phyloP scores from a whole-genome alignment of 2,888 invertebrate species.

The Xestobium rufovillosum region DNA sequence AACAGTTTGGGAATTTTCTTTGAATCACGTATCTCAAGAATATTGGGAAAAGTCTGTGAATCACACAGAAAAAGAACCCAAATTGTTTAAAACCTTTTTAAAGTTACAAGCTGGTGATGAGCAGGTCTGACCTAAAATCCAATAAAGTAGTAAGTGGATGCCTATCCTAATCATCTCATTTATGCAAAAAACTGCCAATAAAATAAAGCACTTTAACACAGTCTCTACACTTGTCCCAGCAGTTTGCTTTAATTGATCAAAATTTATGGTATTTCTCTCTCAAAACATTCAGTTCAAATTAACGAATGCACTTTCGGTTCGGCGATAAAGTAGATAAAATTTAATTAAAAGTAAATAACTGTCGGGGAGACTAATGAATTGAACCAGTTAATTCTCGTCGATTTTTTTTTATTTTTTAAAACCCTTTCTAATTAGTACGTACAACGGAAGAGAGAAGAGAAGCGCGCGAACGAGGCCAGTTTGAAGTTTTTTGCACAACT shows the following conservation, averaged over 20 bases:
- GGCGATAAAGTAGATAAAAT: conserved; percentile 32
- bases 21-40: no score
- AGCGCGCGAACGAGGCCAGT: no score
- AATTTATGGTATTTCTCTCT: conserved; percentile 27
- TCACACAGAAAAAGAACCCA: conserved; percentile 14
- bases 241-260: conserved; percentile 24
- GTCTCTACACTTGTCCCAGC: conserved; percentile 23
- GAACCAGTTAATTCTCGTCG: conserved; percentile 32
- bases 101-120: conserved; percentile 2
- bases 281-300: conserved; percentile 26
- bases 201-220: conserved; percentile 11
- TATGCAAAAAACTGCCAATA: conserved; percentile 11
- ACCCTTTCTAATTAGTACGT: conserved; percentile 17
- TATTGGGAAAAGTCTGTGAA: no score
- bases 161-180: conserved; percentile 19
- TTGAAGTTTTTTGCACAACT: no score
- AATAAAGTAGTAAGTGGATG: conserved; percentile 13
- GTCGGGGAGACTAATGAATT: conserved; percentile 32
- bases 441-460: no score
- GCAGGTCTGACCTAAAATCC: conserved; percentile 12
- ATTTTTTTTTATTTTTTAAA: conserved; percentile 23
- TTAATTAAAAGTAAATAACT: conserved; percentile 36
- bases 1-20: no score
- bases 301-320: conserved; percentile 28
- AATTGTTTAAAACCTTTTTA: conserved; percentile 1